Percentiles rank a stretch among this genome's conserved stretches.
These are phyloP conservation scores for Acrocephalus kingi DNA, from an alignment of 2,113 vertebrate genomes.

Conservation along the genomic window DNA sequence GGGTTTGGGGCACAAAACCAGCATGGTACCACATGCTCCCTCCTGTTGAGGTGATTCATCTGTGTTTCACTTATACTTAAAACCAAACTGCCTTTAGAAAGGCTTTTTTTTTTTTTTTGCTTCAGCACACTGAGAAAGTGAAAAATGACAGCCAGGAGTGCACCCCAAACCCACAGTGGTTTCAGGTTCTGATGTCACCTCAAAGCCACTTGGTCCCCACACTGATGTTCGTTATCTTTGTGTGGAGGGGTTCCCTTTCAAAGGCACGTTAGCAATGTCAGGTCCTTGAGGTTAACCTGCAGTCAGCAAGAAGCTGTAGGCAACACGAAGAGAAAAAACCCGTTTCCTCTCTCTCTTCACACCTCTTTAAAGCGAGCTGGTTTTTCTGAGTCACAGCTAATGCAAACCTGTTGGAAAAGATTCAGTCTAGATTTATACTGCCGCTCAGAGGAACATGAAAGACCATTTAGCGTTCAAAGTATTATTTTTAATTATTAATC, in stretches of 20 bases:
- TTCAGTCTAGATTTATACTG: background rate
- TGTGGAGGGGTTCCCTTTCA: background rate
- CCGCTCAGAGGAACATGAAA: background rate
- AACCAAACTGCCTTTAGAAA: background rate
- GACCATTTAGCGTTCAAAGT: background rate
- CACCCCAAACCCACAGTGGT: background rate
- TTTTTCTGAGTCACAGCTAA: constrained; percentile 25
- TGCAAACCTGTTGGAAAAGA: background rate
- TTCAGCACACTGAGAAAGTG: background rate
- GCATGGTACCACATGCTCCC: background rate
- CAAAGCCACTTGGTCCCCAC: accelerated
- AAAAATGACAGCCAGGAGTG: background rate
- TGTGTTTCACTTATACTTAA: background rate
- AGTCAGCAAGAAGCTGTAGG: background rate
- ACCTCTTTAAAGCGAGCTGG: background rate
- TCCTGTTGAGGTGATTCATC: background rate
- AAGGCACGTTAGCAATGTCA: accelerated
- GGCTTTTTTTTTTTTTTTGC: background rate
- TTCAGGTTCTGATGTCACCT: background rate
- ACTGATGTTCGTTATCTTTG: background rate
- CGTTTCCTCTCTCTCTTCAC: background rate
- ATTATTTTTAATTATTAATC: constrained; percentile 7
- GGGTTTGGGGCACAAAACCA: background rate
- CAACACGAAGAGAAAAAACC: background rate
- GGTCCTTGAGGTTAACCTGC: background rate